Evolutionary conservation across 2,113 vertebrate species (phyloP).

Genomic region (Gymnocephalus cernua): DNA sequence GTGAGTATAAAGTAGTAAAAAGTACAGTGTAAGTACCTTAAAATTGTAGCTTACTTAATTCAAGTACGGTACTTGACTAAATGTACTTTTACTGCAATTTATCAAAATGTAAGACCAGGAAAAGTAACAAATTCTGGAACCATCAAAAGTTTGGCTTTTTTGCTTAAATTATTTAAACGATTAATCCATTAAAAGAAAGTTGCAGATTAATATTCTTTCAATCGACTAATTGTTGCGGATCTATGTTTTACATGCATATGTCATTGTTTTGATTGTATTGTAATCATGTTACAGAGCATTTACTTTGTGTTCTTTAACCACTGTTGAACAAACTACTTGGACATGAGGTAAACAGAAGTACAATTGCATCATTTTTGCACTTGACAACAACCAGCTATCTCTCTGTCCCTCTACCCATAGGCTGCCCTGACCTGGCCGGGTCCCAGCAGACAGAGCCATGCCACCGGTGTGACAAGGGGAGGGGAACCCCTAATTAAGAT

Average conservation of each 20-base stretch:
- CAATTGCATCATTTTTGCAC: constrained; percentile 51
- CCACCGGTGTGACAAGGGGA: constrained; percentile 3
- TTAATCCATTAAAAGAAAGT: background rate
- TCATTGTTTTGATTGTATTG: background rate
- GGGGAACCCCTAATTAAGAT: background rate
- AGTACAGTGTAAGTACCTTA: background rate
- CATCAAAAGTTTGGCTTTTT: background rate
- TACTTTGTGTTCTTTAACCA: constrained; percentile 6
- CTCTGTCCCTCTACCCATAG: constrained; percentile 27
- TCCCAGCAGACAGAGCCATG: constrained; percentile 32
- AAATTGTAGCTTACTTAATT: background rate
- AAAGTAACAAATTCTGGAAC: background rate
- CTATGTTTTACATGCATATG: background rate
- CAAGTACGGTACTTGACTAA: background rate
- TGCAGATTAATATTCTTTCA: background rate
- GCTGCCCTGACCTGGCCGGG: constrained; percentile 17
- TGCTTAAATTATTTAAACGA: background rate
- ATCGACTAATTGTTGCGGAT: background rate
- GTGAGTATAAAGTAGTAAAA: background rate
- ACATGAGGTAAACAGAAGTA: constrained; percentile 35
- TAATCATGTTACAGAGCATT: background rate
- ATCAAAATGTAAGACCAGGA: background rate
- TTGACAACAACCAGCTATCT: constrained; percentile 22
- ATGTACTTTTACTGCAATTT: background rate
- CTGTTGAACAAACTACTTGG: background rate